These are phyloP conservation scores for Callinectes sapidus DNA, from an alignment of 2,888 invertebrate genomes.

Conservation along the genomic window DNA sequence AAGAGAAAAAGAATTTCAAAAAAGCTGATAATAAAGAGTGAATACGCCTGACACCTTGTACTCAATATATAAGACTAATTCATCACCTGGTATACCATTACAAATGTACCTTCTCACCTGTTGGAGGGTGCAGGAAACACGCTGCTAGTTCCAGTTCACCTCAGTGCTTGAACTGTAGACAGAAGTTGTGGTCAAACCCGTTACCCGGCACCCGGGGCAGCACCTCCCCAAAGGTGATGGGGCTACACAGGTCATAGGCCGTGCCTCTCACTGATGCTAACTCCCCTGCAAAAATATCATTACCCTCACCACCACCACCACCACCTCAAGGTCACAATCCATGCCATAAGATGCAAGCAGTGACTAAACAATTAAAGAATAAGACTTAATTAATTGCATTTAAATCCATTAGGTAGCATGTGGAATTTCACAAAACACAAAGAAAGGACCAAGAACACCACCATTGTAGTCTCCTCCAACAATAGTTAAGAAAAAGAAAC, in stretches of 20 bases:
- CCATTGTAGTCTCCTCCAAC: too few relatives aligned
- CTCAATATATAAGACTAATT: not conserved
- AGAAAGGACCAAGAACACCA: too few relatives aligned
- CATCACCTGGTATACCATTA: not conserved
- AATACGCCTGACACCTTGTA: not conserved
- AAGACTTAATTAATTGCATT: too few relatives aligned
- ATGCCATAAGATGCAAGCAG: too few relatives aligned
- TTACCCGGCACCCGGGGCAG: conserved; percentile 82
- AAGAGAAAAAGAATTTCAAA: too few relatives aligned
- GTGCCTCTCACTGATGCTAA: conserved; percentile 58
- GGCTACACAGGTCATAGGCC: conserved; percentile 77
- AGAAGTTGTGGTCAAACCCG: conserved; percentile 91
- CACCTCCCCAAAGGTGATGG: conserved; percentile 82
- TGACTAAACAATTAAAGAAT: too few relatives aligned
- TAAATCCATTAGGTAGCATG: too few relatives aligned
- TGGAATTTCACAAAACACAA: too few relatives aligned
- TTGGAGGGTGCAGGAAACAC: conserved; percentile 75
- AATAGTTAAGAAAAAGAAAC: too few relatives aligned
- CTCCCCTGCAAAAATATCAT: conserved; percentile 51
- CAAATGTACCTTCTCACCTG: conserved; percentile 62
- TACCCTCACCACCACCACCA: too few relatives aligned
- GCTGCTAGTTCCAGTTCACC: conserved; percentile 81
- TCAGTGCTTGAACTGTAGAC: conserved; percentile 81
- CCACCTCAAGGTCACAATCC: too few relatives aligned
- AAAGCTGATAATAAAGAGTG: too few relatives aligned